Conservation (phyloP, 2,797 vertebrate species). For the Adelosebastes latens region DNA sequence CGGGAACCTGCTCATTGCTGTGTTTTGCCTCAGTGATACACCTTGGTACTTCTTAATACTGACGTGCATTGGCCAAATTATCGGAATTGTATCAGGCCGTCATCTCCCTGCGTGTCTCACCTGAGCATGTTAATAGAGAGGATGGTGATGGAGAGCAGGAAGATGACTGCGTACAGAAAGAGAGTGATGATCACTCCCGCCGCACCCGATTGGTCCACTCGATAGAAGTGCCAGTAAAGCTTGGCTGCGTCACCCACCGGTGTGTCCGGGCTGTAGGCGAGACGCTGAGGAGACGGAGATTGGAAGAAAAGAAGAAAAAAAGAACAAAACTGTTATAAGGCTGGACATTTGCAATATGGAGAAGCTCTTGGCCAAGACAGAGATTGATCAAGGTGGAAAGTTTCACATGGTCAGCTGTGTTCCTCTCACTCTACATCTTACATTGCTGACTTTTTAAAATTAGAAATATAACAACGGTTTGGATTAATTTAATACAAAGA, state of each 20-base stretch:
- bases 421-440: neutral
- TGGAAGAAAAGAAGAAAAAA: neutral
- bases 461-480: neutral
- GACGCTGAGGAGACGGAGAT: conserved; percentile 74
- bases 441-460: neutral
- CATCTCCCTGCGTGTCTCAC: conserved; percentile 71
- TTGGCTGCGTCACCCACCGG: conserved; percentile 92
- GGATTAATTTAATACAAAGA: neutral
- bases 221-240: conserved; percentile 92
- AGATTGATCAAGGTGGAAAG: neutral
- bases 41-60: neutral
- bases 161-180: conserved; percentile 85
- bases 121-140: conserved; percentile 91
- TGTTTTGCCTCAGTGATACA: neutral
- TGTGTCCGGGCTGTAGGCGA: conserved; percentile 81
- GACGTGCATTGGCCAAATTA: neutral
- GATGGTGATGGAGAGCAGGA: conserved; percentile 85
- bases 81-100: neutral
- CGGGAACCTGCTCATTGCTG: neutral
- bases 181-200: conserved; percentile 87
- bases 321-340: neutral
- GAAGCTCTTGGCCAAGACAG: neutral
- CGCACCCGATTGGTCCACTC: conserved; percentile 83
- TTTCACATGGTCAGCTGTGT: conserved; percentile 6
- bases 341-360: conserved; percentile 18